Conservation (phyloP, 1,140 invertebrate genomes). For the Thereuonema tuberculata region DNA sequence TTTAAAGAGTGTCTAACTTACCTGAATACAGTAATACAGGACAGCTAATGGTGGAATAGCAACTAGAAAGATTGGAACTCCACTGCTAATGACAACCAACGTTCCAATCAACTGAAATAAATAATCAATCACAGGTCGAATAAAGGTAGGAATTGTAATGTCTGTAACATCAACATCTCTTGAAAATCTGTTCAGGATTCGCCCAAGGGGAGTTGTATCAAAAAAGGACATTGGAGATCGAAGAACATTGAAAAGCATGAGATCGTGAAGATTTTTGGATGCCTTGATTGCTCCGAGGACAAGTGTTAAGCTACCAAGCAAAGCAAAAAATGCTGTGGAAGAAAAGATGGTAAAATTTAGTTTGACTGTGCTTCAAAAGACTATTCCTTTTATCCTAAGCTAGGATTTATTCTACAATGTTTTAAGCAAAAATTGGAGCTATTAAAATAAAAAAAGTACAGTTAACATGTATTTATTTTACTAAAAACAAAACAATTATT, state of each 20-base stretch:
- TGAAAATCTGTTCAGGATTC: slow-evolving; percentile 61
- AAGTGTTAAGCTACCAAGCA: slow-evolving; percentile 24
- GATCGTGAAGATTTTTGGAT: slow-evolving; percentile 20
- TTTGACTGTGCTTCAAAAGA: too few relatives aligned
- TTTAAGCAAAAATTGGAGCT: too few relatives aligned
- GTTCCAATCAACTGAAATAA: slow-evolving; percentile 57
- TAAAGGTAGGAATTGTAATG: slow-evolving; percentile 46
- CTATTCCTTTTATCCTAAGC: too few relatives aligned
- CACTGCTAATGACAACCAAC: slow-evolving; percentile 36
- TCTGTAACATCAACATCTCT: slow-evolving; percentile 46
- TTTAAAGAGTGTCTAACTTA: slow-evolving; percentile 20
- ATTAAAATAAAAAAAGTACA: too few relatives aligned
- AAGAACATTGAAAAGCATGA: slow-evolving; percentile 37
- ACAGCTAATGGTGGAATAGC: slow-evolving; percentile 39
- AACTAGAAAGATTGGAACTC: slow-evolving; percentile 38
- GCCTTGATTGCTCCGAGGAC: slow-evolving; percentile 17
- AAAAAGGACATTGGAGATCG: slow-evolving; percentile 56
- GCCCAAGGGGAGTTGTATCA: slow-evolving; percentile 47
- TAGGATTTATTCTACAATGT: too few relatives aligned
- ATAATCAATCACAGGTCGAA: slow-evolving; percentile 32
- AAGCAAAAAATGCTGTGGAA: slow-evolving; percentile 4
- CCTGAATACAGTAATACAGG: slow-evolving; percentile 42
- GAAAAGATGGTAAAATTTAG: neutral
- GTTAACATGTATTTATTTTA: too few relatives aligned
- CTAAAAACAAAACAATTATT: too few relatives aligned